Base-by-base conservation (phyloP, 2,797 vertebrate species). In the Ptychadena robeensis region DNA sequence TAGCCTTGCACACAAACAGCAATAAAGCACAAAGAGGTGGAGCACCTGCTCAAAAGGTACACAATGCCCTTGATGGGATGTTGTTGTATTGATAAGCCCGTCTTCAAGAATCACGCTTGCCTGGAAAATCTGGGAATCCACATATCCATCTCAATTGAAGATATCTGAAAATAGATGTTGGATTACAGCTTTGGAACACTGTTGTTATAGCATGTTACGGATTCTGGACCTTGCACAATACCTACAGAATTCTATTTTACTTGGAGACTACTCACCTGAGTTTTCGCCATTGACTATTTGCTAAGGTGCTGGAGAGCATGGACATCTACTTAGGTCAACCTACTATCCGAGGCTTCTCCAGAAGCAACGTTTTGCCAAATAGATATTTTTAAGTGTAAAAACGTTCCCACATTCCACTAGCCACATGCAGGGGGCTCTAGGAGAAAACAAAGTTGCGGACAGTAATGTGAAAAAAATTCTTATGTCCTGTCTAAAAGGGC, bases 401-500 rank as follows among this genome's bases (percentile, higher is more conserved):
- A 40, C 71, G 83, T 86, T 72, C 44, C 81, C 15, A 0, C 69
- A 77, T 76, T 86, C 86, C 83, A 87, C 89, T 88, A 90, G 91
- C 93, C 92, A 90, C 89, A 94, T 94, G 93, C 93, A 92, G 87
- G 91, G 92, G 59, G 87, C 91, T 86, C 90, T 91, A 0, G 64
- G 89, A 87, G 92, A 90, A 83, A 87, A 90, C 87, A 87, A 88
- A 87, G 88, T 88, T 71, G 83, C 87, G 88, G 91, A 91, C 89
- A 90, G 88, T 88, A 90, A 91, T 88, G 91, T 92, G 85, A 91
- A 91, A 89, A 91, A 86, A 0, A 91, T 94, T 87, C 93, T 94
- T 92, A 98, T 99, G 97, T 98, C 97, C 93, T 99, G 97, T 93
- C 95, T 99, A 91, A 94, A 97, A 91, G 97, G 96, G 85, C 97